Base-by-base conservation (phyloP, 2,888 invertebrate species). In the Agrilus biguttatus region DNA sequence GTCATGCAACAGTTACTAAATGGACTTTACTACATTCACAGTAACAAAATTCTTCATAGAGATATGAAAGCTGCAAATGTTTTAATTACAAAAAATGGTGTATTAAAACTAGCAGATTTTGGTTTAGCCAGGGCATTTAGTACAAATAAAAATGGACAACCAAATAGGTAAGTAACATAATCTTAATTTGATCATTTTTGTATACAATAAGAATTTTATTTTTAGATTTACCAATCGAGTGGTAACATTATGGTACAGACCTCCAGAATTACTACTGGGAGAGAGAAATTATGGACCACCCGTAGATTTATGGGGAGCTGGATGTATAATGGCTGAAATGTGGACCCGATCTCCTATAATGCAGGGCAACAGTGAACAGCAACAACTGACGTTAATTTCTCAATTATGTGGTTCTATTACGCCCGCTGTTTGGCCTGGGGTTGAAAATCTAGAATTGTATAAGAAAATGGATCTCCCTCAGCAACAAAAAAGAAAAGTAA, bases 41-140 rank as follows among this genome's bases (percentile, higher is more conserved):
- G 85, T 55, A 93, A 92, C 63, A 93, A 92, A 76, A 90, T 91
- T 49, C 64, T 93, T 1, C 93, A 93, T 59, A 75, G 95, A 54
- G 98, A 98, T 58, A 96, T 98, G 96, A 98, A 98, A 68, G 93
- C 98, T 8, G 97, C 97, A 0, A 98, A 99, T 69, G 93, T 98
- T 28, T 70, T 98, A 12, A 91, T 98, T 45, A 96, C 96, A 0
- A 93, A 93, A 62, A 85, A 84, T 62, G 98, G 95, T 1, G 79
- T 89, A 3, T 65, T 98, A 1, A 98, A 97, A 66, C 66, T 98
- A 45, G 97, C 98, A 2, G 98, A 98, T 69, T 98, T 98, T 67
- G 98, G 98, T 43, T 69, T 98, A 45, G 96, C 98, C 0, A 71
- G 97, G 55, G 93, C 95, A 1, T 91, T 92, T 61, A 92, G 91